These are phyloP conservation scores for Nycticebus coucang DNA, from an alignment of 2,113 vertebrate genomes.

Conservation along the genomic window DNA sequence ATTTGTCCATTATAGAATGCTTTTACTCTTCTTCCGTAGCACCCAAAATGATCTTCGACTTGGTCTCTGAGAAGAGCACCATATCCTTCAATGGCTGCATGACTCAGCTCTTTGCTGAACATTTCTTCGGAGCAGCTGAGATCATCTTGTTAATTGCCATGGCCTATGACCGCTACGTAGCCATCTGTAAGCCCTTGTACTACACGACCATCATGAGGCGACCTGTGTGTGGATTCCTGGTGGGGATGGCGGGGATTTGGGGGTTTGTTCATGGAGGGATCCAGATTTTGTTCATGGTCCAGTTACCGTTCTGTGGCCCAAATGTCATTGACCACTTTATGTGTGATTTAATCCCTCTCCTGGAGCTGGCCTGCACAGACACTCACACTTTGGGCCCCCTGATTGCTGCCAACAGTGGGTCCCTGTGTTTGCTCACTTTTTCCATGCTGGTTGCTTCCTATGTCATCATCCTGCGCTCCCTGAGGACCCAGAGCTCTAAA, in stretches of 20 bases:
- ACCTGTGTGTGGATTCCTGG: neutral
- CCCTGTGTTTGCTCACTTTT: slow-evolving; percentile 44
- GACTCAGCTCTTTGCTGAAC: slow-evolving; percentile 61
- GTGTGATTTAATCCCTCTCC: slow-evolving; percentile 54
- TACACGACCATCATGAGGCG: slow-evolving; percentile 23
- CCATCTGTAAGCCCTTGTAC: slow-evolving; percentile 66
- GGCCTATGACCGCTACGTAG: slow-evolving; percentile 59
- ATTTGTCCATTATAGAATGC: slow-evolving; percentile 18
- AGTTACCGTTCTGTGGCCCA: slow-evolving; percentile 63
- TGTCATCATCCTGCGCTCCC: neutral
- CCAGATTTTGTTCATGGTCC: slow-evolving; percentile 11
- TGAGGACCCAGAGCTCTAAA: slow-evolving; percentile 51
- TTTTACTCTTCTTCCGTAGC: slow-evolving; percentile 50
- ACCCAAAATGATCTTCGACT: slow-evolving; percentile 60
- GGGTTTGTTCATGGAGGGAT: slow-evolving; percentile 48
- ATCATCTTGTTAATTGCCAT: slow-evolving; percentile 49
- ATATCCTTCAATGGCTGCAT: slow-evolving; percentile 68
- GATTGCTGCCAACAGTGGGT: slow-evolving; percentile 54
- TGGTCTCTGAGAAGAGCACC: slow-evolving; percentile 40
- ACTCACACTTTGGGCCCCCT: slow-evolving; percentile 32
- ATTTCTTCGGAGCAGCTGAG: slow-evolving; percentile 35
- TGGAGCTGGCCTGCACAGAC: slow-evolving; percentile 54
- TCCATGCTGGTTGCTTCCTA: slow-evolving; percentile 49
- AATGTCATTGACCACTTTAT: slow-evolving; percentile 57
- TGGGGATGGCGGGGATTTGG: neutral